Base-by-base conservation (phyloP, 1,140 invertebrate genomes). In the Myzus persicae region DNA sequence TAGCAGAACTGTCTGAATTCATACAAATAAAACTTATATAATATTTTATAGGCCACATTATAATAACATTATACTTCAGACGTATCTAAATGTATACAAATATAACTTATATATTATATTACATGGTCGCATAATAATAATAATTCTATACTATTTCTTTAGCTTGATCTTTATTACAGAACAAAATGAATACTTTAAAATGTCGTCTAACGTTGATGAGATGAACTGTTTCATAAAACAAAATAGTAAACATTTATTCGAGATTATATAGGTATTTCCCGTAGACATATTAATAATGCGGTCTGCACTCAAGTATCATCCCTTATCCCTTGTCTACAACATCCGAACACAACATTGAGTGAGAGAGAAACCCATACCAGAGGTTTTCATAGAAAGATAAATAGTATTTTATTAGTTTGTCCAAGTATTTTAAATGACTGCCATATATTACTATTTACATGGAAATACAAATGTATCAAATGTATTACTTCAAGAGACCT, bases 371-470 rank as follows among this genome's bases (percentile, higher is more conserved):
- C 46, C 20, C 44, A 51, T 38, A 9, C 31, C 7, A 42, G 8
- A n/a, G 42, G 84, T 42, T 87, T 46, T 51, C 87, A 36, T 88
- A 88, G 44, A 51, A 88, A 88, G 31, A 51, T 51, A 51, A 88
- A 51, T 51, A 88, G 87, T 88, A 88, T 48, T 87, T 87, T 87
- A 87, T 87, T 46, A 87, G 24, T 87, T 87, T 87, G 7, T n/a
- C 42, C 11, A 14, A n/a, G 42, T 87, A 31, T 44, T 36, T 51
- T 88, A 46, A 36, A 88, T 51, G 87, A 51, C n/a, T 46, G 24
- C 9, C 36, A 38, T 88, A 36, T 51, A 36, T 51, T 88, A 48
- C 26, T 88, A 48, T 88, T 88, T 88, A 88, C 46, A 48, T 24
- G 44, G n/a, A 88, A 88, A 36, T 88, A 88, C n/a, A 88, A 48